Evolutionary conservation across 1,140 invertebrate genomes (phyloP).

Genomic region (Drosophila guanche): DNA sequence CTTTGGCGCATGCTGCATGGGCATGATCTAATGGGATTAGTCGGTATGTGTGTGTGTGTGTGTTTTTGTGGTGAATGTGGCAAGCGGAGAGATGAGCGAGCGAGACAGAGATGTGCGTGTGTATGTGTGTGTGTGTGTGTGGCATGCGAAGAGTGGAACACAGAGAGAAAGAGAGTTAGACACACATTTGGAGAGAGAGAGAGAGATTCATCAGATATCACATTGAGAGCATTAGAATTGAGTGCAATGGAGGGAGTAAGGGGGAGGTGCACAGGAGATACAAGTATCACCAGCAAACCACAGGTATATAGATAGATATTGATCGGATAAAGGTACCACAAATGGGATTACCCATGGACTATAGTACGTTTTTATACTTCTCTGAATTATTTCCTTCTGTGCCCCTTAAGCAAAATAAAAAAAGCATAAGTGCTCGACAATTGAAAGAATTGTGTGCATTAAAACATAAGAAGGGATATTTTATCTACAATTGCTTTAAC

Average conservation of each 20-base stretch:
- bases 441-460: too few relatives aligned
- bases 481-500: too few relatives aligned
- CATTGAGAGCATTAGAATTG: constrained; percentile 2
- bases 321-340: too few relatives aligned
- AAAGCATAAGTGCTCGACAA: too few relatives aligned
- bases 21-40: constrained; percentile 72
- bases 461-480: too few relatives aligned
- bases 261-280: not conserved
- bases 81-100: constrained; percentile 30
- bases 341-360: too few relatives aligned
- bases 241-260: not conserved
- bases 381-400: too few relatives aligned
- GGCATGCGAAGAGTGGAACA: constrained; percentile 63
- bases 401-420: too few relatives aligned
- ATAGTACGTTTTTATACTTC: too few relatives aligned
- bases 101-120: constrained; percentile 39
- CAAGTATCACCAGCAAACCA: too few relatives aligned
- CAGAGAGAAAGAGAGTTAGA: constrained; percentile 47
- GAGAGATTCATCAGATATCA: constrained; percentile 45
- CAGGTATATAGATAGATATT: too few relatives aligned
- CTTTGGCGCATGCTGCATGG: constrained; percentile 83
- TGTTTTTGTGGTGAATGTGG: constrained; percentile 22
- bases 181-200: constrained; percentile 47
- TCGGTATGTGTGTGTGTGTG: constrained; percentile 12
- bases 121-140: too few relatives aligned